Conservation (phyloP, 1,140 invertebrate genomes). For the Megathymus violae region DNA sequence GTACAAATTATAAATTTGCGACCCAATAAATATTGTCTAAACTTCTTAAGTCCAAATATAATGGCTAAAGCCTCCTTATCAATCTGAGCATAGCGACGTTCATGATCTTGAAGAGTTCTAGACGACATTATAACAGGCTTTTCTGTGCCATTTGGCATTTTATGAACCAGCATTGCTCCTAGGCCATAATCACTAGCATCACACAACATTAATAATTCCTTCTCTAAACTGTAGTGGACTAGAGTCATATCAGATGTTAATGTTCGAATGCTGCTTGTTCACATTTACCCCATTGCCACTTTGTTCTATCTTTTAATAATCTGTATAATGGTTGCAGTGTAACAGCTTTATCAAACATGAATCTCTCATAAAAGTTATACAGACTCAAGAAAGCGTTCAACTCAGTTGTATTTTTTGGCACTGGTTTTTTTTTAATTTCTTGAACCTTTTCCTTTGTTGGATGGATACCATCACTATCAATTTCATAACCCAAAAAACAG, state of each 20-base stretch:
- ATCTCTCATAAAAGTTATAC: slow-evolving; percentile 64
- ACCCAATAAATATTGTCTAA: slow-evolving; percentile 17
- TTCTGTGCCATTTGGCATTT: slow-evolving; percentile 11
- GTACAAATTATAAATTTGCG: slow-evolving; percentile 11
- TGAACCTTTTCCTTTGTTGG: slow-evolving; percentile 52
- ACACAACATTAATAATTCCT: slow-evolving; percentile 36
- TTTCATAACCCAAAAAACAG: background rate
- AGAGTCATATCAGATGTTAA: too few relatives aligned
- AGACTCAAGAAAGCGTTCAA: slow-evolving; percentile 67
- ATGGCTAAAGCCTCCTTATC: slow-evolving; percentile 30
- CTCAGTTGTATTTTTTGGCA: slow-evolving; percentile 58
- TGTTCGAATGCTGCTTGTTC: slow-evolving; percentile 53
- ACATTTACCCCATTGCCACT: slow-evolving; percentile 52
- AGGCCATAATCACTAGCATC: slow-evolving; percentile 13
- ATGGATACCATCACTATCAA: slow-evolving; percentile 47
- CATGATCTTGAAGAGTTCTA: slow-evolving; percentile 7
- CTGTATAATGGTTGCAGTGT: slow-evolving; percentile 35
- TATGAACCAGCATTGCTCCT: slow-evolving; percentile 6
- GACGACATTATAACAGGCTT: slow-evolving; percentile 12
- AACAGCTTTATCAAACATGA: slow-evolving; percentile 56
- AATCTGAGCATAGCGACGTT: slow-evolving; percentile 22
- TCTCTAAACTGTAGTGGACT: too few relatives aligned
- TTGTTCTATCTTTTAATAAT: slow-evolving; percentile 23
- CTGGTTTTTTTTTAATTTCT: slow-evolving; percentile 62
- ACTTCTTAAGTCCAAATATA: slow-evolving; percentile 25